phyloP scores from a whole-genome alignment of 1,140 invertebrate species.

The Euura lappo region DNA sequence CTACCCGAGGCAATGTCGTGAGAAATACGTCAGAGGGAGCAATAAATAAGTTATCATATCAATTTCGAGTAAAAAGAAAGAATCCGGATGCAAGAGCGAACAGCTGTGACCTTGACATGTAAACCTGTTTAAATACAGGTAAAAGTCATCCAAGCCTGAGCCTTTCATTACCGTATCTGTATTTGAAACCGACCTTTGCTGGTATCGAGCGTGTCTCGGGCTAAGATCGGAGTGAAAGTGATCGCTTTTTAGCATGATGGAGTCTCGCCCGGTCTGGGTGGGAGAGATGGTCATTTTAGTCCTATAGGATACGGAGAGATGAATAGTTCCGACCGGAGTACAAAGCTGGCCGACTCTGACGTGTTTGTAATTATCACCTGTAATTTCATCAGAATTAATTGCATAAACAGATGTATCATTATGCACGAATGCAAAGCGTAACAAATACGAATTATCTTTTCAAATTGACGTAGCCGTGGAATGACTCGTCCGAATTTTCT shows the following conservation, averaged over 20 bases:
- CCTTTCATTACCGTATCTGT: background rate
- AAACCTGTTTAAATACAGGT: background rate
- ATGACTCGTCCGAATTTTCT: too few relatives aligned
- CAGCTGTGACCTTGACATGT: background rate
- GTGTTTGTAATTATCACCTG: slow-evolving; percentile 75
- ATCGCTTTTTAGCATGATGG: slow-evolving; percentile 88
- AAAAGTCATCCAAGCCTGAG: background rate
- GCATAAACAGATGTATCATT: background rate
- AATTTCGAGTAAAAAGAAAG: too few relatives aligned
- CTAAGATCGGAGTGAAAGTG: slow-evolving; percentile 83
- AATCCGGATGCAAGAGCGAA: background rate
- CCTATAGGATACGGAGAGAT: slow-evolving; percentile 80
- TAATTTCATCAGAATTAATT: slow-evolving; percentile 6
- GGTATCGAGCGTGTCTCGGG: slow-evolving; percentile 68
- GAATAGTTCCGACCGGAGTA: slow-evolving; percentile 81
- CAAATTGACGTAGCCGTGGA: too few relatives aligned
- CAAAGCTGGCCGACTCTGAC: slow-evolving; percentile 81
- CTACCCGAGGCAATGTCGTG: background rate
- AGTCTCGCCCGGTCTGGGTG: slow-evolving; percentile 72
- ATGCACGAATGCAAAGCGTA: background rate
- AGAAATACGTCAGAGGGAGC: background rate
- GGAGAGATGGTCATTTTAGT: slow-evolving; percentile 90
- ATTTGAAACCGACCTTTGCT: slow-evolving; percentile 62
- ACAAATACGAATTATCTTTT: too few relatives aligned
- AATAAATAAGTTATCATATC: too few relatives aligned